Conservation (phyloP, 2,888 invertebrate genomes). For the Microctonus brassicae region DNA sequence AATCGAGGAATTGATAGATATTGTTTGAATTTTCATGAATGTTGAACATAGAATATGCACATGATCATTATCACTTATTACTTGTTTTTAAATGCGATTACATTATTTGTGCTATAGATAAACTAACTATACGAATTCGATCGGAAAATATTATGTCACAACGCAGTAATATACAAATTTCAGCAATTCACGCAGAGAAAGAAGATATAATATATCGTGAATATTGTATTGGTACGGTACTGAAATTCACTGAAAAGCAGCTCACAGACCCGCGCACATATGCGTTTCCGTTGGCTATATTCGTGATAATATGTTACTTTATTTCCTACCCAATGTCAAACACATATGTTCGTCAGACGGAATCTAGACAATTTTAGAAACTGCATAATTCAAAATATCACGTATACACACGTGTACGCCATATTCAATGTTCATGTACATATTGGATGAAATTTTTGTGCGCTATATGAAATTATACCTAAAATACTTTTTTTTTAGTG, state of each 20-base stretch:
- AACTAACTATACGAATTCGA: too few species aligned
- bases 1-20: too few species aligned
- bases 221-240: constrained; percentile 22
- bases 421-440: too few species aligned
- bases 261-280: constrained; percentile 37
- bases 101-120: too few species aligned
- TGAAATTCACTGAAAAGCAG: constrained; percentile 30
- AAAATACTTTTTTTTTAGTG: constrained; percentile 66
- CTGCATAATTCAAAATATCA: not conserved
- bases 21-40: too few species aligned
- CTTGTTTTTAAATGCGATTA: too few species aligned
- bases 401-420: not conserved
- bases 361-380: not conserved
- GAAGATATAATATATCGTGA: not conserved
- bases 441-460: too few species aligned
- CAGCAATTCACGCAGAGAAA: not conserved
- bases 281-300: constrained; percentile 39
- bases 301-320: constrained; percentile 23
- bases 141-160: too few species aligned
- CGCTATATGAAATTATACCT: not conserved
- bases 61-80: too few species aligned
- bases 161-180: not conserved
- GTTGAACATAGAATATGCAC: too few species aligned
- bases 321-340: constrained; percentile 23
- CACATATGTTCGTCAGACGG: not conserved